Evolutionary conservation across 2,113 vertebrate species (phyloP), one percentile per base, ranked within the genome.

Genomic region (Hyla sarda): DNA sequence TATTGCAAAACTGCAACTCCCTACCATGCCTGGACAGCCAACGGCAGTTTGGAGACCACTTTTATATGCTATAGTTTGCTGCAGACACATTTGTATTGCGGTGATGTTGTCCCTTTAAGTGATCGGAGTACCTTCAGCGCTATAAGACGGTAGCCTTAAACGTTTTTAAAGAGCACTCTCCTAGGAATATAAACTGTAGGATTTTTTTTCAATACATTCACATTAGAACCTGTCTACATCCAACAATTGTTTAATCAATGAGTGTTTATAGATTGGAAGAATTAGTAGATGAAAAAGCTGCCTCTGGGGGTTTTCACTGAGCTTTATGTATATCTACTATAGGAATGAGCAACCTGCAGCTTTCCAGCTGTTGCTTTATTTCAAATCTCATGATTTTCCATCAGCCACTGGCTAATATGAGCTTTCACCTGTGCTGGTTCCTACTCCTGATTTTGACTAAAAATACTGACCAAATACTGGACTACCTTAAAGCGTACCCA

Each of bases 221-320:
- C 34, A 62, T 80, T 80, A 41, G 56, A 41, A 45, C 54, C 56
- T 14, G 77, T 56, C 77, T 45, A 34, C n/a, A 41, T 60, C 45
- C 56, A 41, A 25, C 77, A 80, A 80, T 80, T 62, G 77, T 80
- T 80, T 62, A 80, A 80, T 80, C 77, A 80, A 80, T 80, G 77
- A 62, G 77, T 62, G 54, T 62, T 80, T 80, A 80, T 80, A 62
- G 77, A 80, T n/a, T 62, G 48, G 54, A 79, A 62, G 77, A 62
- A 58, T 80, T 60, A 41, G 77, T 80, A 60, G 77, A 62, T 80
- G 54, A 80, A 62, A 80, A 62, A 45, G 77, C 54, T 17, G 54
- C 77, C 23, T 80, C 77, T 41, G n/a, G 54, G 52, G 54, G 54
- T 13, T 62, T 74, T 45, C 32, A 25, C 32, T 3, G 34, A 37